Evolutionary conservation across 1,140 invertebrate genomes (phyloP).

Genomic region (Dysdera silvatica): DNA sequence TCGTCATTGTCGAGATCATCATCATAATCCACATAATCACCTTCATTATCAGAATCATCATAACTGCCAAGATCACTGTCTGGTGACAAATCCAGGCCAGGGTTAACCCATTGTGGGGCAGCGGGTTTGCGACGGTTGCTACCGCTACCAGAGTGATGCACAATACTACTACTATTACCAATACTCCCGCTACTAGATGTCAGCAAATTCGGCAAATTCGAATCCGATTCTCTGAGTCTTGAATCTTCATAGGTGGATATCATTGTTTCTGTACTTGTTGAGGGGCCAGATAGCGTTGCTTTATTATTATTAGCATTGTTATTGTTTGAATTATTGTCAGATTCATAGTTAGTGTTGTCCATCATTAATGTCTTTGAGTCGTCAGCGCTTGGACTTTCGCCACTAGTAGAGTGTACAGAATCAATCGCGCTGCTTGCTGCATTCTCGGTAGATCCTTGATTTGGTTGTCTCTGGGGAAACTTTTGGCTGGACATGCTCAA

Average conservation of each 20-base stretch:
- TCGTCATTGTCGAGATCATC: conserved; percentile 48
- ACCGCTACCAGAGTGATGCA: no score
- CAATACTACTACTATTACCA: no score
- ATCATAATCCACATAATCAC: conserved; percentile 32
- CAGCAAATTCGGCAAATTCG: no score
- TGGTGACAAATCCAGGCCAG: conserved; percentile 67
- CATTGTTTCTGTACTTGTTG: no score
- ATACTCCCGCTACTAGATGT: no score
- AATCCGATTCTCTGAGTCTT: no score
- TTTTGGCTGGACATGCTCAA: conserved; percentile 57
- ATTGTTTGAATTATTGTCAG: no score
- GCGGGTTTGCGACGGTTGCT: conserved; percentile 74
- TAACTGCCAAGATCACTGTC: conserved; percentile 28
- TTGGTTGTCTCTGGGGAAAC: conserved; percentile 45
- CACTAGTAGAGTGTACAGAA: conserved; percentile 46
- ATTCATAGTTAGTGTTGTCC: conserved; percentile 45
- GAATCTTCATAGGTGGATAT: no score
- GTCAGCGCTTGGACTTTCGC: not conserved
- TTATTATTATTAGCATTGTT: no score
- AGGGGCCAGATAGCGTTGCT: no score
- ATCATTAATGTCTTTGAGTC: conserved; percentile 21
- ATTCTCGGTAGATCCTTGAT: conserved; percentile 68
- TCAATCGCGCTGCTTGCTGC: not conserved
- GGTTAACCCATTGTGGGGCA: conserved; percentile 93
- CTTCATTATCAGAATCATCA: conserved; percentile 28